Percentiles rank a stretch among this genome's conserved stretches.
phyloP scores from a whole-genome alignment of 2,888 invertebrate genomes.

The Cecidostiba fungosa region DNA sequence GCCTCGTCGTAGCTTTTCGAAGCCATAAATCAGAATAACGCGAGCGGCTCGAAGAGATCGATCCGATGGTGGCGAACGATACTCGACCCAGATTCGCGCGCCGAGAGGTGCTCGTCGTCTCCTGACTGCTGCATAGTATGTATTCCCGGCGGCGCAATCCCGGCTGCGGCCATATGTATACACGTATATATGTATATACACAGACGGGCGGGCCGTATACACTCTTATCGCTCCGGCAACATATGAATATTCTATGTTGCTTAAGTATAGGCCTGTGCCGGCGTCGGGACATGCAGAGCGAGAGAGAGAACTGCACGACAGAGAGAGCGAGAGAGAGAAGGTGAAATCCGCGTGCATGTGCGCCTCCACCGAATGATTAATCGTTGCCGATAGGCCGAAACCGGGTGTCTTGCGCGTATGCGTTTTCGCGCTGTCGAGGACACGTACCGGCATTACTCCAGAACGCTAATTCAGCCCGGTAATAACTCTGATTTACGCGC shows the following conservation, averaged over 20 bases:
- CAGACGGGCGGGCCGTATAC: constrained; percentile 35
- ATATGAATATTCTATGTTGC: constrained; percentile 64
- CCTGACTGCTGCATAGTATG: background rate
- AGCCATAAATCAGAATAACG: constrained; percentile 38
- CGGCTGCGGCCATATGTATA: constrained; percentile 18
- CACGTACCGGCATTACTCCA: constrained; percentile 76
- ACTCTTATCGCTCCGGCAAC: constrained; percentile 62
- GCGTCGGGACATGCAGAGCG: constrained; percentile 55
- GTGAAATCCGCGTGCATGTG: constrained; percentile 63
- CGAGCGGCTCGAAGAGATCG: constrained; percentile 50
- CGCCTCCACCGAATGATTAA: constrained; percentile 75
- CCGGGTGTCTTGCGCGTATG: constrained; percentile 62
- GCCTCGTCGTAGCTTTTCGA: background rate
- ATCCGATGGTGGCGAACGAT: constrained; percentile 46
- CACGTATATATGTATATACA: constrained; percentile 6
- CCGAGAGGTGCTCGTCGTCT: background rate
- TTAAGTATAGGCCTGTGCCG: constrained; percentile 60
- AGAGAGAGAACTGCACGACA: constrained; percentile 55
- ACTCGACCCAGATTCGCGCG: constrained; percentile 58
- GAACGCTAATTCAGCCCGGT: constrained; percentile 76
- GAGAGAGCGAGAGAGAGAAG: background rate
- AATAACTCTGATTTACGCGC: constrained; percentile 78
- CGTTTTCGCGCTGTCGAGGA: constrained; percentile 70
- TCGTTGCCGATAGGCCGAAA: constrained; percentile 70
- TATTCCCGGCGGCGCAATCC: constrained; percentile 52